These are phyloP conservation scores for Microcebus griseorufus DNA, from an alignment of 2,113 vertebrate genomes.

Conservation along the genomic window DNA sequence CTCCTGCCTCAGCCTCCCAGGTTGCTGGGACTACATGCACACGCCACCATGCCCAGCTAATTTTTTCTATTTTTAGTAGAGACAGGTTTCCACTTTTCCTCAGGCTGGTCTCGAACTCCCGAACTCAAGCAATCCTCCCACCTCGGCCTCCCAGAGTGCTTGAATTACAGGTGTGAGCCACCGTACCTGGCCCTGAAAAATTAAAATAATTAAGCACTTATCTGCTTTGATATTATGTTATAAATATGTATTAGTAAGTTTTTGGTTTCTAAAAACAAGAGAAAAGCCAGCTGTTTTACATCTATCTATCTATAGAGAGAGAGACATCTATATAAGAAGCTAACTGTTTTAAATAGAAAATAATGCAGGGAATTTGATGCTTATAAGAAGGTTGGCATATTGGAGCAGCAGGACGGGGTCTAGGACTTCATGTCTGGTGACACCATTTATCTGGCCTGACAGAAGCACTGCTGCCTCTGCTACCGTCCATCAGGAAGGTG, in stretches of 20 bases:
- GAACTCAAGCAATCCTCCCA: no score
- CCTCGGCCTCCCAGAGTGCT: no score
- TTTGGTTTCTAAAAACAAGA: background rate
- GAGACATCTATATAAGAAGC: no score
- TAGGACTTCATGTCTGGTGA: background rate
- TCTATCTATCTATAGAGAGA: no score
- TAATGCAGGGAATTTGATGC: background rate
- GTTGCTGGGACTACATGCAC: no score
- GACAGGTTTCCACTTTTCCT: no score
- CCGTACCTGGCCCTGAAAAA: background rate
- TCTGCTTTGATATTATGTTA: background rate
- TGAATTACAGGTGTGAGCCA: no score
- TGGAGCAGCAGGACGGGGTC: background rate
- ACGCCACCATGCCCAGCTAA: no score
- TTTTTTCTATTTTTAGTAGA: no score
- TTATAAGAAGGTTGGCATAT: background rate
- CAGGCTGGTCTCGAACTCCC: no score
- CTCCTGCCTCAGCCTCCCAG: no score
- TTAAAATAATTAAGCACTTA: background rate
- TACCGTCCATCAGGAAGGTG: background rate
- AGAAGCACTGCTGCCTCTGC: background rate
- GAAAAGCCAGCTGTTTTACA: background rate
- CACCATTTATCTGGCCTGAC: background rate
- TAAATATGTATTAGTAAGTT: background rate
- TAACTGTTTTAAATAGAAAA: constrained; percentile 19